Conservation (phyloP, 2,113 vertebrate species). For the Caloenas nicobarica region DNA sequence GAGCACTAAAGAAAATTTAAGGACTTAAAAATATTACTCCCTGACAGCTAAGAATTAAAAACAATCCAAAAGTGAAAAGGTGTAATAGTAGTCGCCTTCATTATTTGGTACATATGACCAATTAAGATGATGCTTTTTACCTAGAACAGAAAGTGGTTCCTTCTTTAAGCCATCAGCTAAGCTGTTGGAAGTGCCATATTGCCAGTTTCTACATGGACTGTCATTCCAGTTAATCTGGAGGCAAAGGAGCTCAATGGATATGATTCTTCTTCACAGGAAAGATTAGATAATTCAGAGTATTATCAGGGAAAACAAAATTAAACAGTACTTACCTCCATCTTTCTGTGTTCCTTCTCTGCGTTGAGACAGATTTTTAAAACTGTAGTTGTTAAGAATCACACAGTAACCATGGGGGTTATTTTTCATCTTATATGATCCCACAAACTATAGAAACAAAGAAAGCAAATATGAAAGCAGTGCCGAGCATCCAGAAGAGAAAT, state of each 20-base stretch:
- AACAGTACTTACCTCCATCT: conserved; percentile 40
- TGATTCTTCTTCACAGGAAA: not conserved
- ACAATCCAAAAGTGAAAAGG: not conserved
- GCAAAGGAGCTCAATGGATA: not conserved
- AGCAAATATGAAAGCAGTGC: not conserved
- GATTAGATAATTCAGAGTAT: not conserved
- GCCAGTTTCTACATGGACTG: not conserved
- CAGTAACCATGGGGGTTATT: conserved; percentile 62
- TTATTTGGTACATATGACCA: not conserved
- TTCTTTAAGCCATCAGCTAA: not conserved
- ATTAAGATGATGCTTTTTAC: not conserved
- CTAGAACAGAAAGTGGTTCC: not conserved
- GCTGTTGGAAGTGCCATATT: not conserved
- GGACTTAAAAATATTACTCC: not conserved
- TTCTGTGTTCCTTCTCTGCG: conserved; percentile 29
- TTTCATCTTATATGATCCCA: conserved; percentile 49
- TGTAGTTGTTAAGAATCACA: conserved; percentile 62
- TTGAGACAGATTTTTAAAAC: not conserved
- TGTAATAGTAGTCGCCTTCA: not conserved
- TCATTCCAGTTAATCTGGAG: not conserved
- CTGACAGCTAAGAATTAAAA: not conserved
- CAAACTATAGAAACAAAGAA: conserved; percentile 2
- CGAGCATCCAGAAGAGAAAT: not conserved
- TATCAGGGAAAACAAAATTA: not conserved
- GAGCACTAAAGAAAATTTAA: not conserved